Evolutionary conservation across 2,797 vertebrate genomes (phyloP).

Genomic region (Crax fasciolata): DNA sequence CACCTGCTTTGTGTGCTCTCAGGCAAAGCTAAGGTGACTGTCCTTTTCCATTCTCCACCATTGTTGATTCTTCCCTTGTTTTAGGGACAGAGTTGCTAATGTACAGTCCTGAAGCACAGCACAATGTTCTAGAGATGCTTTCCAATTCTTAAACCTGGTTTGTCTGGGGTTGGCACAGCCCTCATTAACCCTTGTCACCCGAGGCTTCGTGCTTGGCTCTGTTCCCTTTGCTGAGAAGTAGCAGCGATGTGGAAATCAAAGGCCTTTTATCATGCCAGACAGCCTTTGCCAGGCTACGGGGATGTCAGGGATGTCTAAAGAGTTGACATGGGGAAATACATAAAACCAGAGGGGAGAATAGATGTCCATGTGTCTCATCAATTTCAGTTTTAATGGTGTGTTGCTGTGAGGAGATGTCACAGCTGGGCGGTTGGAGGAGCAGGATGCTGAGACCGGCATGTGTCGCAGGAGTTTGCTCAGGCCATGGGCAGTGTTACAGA

Average conservation of each 20-base stretch:
- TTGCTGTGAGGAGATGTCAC: conserved; percentile 53
- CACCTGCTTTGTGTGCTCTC: not conserved
- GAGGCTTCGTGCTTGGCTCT: conserved; percentile 61
- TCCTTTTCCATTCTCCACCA: not conserved
- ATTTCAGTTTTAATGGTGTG: conserved; percentile 17
- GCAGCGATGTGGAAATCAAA: conserved; percentile 70
- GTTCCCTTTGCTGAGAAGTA: conserved; percentile 64
- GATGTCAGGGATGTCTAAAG: conserved; percentile 51
- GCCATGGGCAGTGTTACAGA: not conserved
- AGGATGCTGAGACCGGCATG: not conserved
- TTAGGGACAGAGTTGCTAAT: conserved; percentile 34
- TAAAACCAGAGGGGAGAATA: conserved; percentile 50
- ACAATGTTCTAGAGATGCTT: conserved; percentile 31
- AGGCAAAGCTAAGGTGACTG: not conserved
- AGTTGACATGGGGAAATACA: conserved; percentile 58
- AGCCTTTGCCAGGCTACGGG: conserved; percentile 44
- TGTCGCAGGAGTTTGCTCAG: not conserved
- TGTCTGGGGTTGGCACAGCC: conserved; percentile 57
- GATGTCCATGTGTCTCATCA: conserved; percentile 45
- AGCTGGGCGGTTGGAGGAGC: not conserved
- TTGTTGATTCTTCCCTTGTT: not conserved
- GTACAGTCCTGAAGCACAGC: conserved; percentile 17
- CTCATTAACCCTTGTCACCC: conserved; percentile 51
- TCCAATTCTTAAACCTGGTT: conserved; percentile 56
- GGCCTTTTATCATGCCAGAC: conserved; percentile 63